Evolutionary conservation across 2,888 invertebrate species (phyloP), one percentile per base, ranked within the genome.

Genomic region (Philhelius pedissequus): DNA sequence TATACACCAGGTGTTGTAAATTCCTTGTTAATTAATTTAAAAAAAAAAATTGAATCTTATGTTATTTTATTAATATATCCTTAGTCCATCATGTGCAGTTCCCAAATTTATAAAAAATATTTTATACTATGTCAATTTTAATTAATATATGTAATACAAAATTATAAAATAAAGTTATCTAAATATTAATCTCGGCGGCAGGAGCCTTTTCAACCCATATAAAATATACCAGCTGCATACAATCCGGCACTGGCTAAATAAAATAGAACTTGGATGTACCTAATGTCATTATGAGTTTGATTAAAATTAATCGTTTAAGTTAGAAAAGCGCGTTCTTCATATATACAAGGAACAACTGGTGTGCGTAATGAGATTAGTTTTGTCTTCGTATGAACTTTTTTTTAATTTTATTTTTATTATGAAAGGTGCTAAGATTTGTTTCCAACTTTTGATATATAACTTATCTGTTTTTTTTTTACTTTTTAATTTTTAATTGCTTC

Each of bases 281-380:
- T n/a, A 64, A 70, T 70, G 69, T 62, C 54, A 78, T 78, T 71
- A 78, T 52, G 70, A 64, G 54, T 78, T 48, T 78, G 70, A 70
- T 77, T 62, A 69, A 77, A 77, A 77, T 70, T 56, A 70, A 70
- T 77, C 62, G 54, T 70, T 70, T n/a, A 70, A 56, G 60, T 32
- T 43, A 48, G 32, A 60, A 62, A 27, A 62, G 30, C 25, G 52
- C 62, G 76, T 40, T 43, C 35, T 22, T 60, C 4, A 35, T 69
- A 18, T 11, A 45, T 43, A 30, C 48, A 25, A 60, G 40, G 22
- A 50, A 52, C 60, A 70, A 70, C 69, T 70, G 76, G 54, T 77
- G 52, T 77, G 43, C 52, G 43, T 69, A 77, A 77, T 77, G 69
- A 70, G 76, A 77, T 70, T 62, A 62, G 43, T 77, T 54, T 45